A percentile compares a stretch with the other conserved stretches of the same genome.
Conservation (phyloP, 2,113 vertebrate species). For the Cyanocitta stelleri region DNA sequence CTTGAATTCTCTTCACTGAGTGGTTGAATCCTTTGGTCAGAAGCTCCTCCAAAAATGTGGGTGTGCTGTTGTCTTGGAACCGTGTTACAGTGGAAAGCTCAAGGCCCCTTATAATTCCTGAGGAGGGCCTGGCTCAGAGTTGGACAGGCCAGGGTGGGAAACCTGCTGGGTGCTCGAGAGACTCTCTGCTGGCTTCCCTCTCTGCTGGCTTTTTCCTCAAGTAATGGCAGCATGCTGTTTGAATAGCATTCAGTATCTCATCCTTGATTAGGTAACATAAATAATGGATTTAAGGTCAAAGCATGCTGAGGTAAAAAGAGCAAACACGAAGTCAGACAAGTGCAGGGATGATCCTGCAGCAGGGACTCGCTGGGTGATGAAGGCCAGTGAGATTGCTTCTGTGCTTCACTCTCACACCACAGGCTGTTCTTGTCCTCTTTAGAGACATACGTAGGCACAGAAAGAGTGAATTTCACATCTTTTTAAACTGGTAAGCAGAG, state of each 20-base stretch:
- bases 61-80: background rate
- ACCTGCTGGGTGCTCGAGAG: background rate
- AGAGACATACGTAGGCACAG: background rate
- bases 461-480: background rate
- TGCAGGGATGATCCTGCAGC: background rate
- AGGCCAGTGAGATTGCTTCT: background rate
- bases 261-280: background rate
- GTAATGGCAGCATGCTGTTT: background rate
- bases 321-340: background rate
- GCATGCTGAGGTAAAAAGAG: background rate
- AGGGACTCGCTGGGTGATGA: background rate
- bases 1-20: background rate
- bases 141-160: background rate
- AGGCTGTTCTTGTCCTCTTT: background rate
- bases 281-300: background rate
- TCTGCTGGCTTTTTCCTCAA: background rate
- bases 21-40: background rate
- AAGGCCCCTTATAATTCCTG: background rate
- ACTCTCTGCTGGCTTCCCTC: background rate
- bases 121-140: background rate
- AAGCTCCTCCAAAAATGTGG: background rate
- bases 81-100: background rate
- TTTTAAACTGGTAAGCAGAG: background rate
- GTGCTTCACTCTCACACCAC: background rate
- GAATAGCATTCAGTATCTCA: background rate